Evolutionary conservation across 2,113 vertebrate species (phyloP), one percentile per base, ranked within the genome.

Genomic region (Phycodurus eques): DNA sequence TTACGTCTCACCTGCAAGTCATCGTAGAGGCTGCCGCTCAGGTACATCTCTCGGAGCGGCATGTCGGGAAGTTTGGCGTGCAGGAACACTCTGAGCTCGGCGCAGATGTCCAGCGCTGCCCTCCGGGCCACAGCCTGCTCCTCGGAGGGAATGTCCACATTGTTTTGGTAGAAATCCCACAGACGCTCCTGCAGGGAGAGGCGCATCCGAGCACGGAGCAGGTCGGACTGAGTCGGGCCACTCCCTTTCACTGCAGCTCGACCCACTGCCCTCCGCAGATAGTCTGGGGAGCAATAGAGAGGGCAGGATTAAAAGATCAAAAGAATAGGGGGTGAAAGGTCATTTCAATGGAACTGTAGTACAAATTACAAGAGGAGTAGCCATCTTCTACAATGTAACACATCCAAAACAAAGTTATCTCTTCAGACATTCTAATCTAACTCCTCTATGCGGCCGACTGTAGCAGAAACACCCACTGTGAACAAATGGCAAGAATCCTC

Each of bases 1-100:
- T 35, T 49, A 20, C 3, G 54, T 33, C 66, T 66, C 14, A 98
- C 97, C 95, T 98, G 97, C 62, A 99, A 92, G 73, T 98, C 98
- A 0, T 99, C 97, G 4, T 96, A 98, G 31, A 99, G 93, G 87
- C 96, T 99, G 68, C 98, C 97, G 0, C 98, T 98, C 59, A 99
- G 93, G 92, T 97, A 98, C 96, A 98, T 98, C 84, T 99, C 98
- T 73, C 95, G 91, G 69, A 99, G 94, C 0, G 96, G 96, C 96
- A 99, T 98, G 92, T 99, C 96, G 0, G 98, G 96, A 81, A 98
- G 85, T 84, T 98, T 98, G 89, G 94, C 93, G 1, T 94, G 95
- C 46, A 99, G 94, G 80, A 98, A 99, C 79, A 95, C 91, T 72
- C 96, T 88, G 59, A 99, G 95, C 87, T 99, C 97, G 0, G 96